Conservation (phyloP, 2,113 vertebrate species). For the Oreochromis spilurus region DNA sequence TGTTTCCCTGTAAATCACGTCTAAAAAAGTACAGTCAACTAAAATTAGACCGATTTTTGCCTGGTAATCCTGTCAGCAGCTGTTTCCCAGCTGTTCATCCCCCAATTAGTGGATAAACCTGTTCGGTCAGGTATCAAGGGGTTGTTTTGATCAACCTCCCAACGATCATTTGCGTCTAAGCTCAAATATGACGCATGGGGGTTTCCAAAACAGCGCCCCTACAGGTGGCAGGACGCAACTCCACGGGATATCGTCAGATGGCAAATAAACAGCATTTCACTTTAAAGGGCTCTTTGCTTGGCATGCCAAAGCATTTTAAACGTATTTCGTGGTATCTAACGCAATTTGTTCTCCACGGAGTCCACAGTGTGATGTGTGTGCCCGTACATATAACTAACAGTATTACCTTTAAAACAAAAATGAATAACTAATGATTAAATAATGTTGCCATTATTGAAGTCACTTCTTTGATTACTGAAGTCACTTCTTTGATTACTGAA, state of each 20-base stretch:
- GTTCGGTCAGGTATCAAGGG: fast-evolving
- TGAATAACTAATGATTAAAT: background rate
- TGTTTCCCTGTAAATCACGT: background rate
- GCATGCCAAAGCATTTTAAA: background rate
- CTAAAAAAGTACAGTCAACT: background rate
- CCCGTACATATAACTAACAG: background rate
- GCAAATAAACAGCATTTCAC: background rate
- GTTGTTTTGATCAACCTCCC: background rate
- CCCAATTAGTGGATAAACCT: background rate
- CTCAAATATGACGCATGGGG: background rate
- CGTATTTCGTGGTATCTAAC: background rate
- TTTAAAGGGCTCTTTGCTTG: background rate
- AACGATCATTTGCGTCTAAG: too few relatives aligned
- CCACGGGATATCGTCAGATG: background rate
- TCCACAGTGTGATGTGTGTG: background rate
- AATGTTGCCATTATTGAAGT: background rate
- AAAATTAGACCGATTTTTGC: background rate
- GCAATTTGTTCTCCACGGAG: background rate
- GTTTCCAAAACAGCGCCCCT: background rate
- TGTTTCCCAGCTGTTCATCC: background rate
- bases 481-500: background rate
- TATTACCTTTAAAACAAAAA: background rate
- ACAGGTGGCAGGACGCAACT: background rate
- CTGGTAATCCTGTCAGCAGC: background rate
- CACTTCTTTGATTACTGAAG: background rate